Evolutionary conservation across 2,113 vertebrate genomes (phyloP).

Genomic region (Cranoglanis bouderius): DNA sequence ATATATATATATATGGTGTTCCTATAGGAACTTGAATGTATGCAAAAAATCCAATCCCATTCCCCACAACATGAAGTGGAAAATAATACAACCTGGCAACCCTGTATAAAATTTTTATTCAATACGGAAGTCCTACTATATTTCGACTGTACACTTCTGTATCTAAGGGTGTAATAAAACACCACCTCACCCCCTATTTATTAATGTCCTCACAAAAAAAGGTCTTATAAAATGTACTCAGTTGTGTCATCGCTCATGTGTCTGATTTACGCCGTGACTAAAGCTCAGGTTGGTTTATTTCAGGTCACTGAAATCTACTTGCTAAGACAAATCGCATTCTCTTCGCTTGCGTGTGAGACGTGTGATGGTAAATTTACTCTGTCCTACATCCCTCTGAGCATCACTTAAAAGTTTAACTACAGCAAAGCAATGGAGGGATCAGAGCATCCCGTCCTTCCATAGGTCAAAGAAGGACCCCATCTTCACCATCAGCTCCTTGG

Average conservation of each 20-base stretch:
- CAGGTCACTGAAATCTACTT: conserved; percentile 6
- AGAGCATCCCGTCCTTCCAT: neutral
- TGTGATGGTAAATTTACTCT: conserved; percentile 43
- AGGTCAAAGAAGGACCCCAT: conserved; percentile 38
- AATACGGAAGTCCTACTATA: neutral
- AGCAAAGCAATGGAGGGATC: conserved; percentile 12
- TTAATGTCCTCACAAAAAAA: conserved; percentile 1
- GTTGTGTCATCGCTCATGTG: conserved; percentile 20
- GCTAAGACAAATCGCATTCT: conserved; percentile 33
- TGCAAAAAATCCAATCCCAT: neutral
- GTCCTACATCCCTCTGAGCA: conserved; percentile 7
- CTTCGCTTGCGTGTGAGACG: neutral
- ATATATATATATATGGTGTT: no score
- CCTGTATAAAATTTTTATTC: neutral
- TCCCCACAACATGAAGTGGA: neutral
- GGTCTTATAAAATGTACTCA: neutral
- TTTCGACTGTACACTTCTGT: neutral
- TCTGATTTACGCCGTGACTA: conserved; percentile 22
- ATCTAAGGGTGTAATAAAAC: neutral
- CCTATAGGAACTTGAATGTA: neutral
- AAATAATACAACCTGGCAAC: neutral
- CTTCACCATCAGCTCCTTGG: neutral
- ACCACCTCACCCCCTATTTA: neutral
- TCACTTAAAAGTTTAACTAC: conserved; percentile 39
- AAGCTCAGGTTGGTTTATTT: conserved; percentile 10